Conservation (phyloP, 2,797 vertebrate species). For the Esox masquinongy region DNA sequence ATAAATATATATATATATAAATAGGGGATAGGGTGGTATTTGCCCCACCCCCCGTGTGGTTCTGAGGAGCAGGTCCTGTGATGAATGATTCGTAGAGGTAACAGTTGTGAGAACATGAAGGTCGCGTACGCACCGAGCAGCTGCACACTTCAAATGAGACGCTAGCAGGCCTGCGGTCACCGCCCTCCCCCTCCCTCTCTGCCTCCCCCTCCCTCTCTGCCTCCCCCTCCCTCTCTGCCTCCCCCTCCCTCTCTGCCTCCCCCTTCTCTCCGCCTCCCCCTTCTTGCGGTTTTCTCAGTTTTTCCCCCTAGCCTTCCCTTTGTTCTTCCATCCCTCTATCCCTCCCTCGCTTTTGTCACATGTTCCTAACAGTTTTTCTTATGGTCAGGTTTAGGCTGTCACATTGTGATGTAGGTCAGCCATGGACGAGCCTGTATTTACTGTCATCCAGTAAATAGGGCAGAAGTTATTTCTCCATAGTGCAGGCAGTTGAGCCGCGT, state of each 20-base stretch:
- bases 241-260: neutral
- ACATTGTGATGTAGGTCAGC: constrained; percentile 6
- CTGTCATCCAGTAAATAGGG: constrained; percentile 46
- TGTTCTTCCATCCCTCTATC: neutral
- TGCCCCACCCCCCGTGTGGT: too few relatives aligned
- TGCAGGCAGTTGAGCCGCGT: constrained; percentile 10
- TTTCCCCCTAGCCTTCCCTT: neutral
- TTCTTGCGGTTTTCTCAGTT: neutral
- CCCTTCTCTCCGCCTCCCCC: neutral
- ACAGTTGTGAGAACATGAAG: too few relatives aligned
- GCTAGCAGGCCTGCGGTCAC: neutral
- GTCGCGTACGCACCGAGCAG: too few relatives aligned
- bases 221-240: neutral
- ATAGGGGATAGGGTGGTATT: too few relatives aligned
- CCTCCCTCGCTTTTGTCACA: neutral
- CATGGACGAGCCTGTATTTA: neutral
- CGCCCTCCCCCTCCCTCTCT: neutral
- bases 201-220: neutral
- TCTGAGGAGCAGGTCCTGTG: too few relatives aligned
- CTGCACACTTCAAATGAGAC: neutral
- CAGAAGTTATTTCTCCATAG: constrained; percentile 42
- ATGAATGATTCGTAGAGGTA: too few relatives aligned
- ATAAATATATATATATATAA: too few relatives aligned
- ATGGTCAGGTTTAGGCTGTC: neutral
- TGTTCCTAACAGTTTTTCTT: neutral